phyloP scores from a whole-genome alignment of 1,140 invertebrate genomes.

The Coelopa frigida region DNA sequence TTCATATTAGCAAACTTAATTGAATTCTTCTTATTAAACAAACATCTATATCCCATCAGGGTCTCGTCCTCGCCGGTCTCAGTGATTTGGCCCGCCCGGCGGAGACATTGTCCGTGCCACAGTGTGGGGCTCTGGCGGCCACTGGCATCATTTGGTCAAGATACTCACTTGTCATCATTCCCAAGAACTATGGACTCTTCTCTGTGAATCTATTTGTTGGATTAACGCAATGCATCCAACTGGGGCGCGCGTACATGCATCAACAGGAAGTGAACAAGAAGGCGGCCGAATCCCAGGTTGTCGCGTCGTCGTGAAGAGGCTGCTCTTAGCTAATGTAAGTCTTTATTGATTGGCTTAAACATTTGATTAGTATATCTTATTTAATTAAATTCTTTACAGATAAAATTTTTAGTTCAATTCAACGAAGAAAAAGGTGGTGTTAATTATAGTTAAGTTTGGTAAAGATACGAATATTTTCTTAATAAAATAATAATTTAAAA shows the following conservation, averaged over 20 bases:
- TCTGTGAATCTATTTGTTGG: conserved; percentile 41
- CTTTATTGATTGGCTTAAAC: no score
- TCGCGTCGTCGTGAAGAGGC: conserved; percentile 2
- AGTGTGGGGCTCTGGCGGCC: conserved; percentile 71
- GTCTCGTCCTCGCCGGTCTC: conserved; percentile 84
- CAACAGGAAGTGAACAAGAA: conserved; percentile 29
- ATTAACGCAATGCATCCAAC: conserved; percentile 32
- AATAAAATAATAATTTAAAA: no score
- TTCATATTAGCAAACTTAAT: no score
- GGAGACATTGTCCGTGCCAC: conserved; percentile 78
- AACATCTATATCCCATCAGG: no score
- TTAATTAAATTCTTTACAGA: no score
- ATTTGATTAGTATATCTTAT: no score
- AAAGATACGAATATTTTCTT: no score
- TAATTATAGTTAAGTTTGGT: no score
- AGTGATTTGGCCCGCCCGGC: conserved; percentile 86
- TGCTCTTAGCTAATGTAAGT: no score
- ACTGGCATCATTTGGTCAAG: conserved; percentile 46
- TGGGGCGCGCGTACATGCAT: conserved; percentile 30
- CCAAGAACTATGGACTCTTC: conserved; percentile 39
- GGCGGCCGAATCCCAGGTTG: conserved; percentile 16
- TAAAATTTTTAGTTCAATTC: no score
- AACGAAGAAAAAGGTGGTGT: no score
- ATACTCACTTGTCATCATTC: conserved; percentile 40
- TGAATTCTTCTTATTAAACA: no score